Percentiles rank a stretch among this genome's conserved stretches.
phyloP scores from a whole-genome alignment of 2,797 vertebrate genomes.

The Catostomus latipinnis region DNA sequence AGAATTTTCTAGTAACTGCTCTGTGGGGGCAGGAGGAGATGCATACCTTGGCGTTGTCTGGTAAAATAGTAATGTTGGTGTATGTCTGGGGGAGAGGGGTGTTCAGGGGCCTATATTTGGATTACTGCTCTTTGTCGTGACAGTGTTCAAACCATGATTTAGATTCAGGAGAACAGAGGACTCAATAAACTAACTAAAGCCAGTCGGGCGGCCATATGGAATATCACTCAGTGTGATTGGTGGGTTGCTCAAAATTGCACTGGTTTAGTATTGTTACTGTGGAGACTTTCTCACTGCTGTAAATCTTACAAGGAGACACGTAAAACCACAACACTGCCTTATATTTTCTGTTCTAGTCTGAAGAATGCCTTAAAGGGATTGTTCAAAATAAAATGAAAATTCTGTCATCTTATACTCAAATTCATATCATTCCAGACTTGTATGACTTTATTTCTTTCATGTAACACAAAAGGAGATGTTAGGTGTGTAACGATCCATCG shows the following conservation, averaged over 20 bases:
- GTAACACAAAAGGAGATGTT: too few species aligned
- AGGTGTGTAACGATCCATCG: too few species aligned
- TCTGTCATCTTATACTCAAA: too few species aligned
- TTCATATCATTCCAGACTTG: too few species aligned
- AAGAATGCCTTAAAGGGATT: slow-evolving; percentile 37
- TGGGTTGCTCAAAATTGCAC: slow-evolving; percentile 28
- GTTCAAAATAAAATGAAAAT: too few species aligned
- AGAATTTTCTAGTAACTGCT: slow-evolving; percentile 54
- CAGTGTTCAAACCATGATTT: slow-evolving; percentile 48
- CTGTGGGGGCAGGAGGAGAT: slow-evolving; percentile 44
- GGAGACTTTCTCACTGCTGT: slow-evolving; percentile 44
- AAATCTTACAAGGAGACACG: slow-evolving; percentile 40
- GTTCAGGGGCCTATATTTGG: slow-evolving; percentile 54
- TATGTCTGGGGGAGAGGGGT: slow-evolving; percentile 18
- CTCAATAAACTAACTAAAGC: slow-evolving; percentile 43
- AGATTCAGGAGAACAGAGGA: slow-evolving; percentile 46
- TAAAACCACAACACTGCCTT: neutral
- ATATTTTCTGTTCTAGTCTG: slow-evolving; percentile 12
- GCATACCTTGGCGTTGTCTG: slow-evolving; percentile 59
- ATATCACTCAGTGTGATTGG: slow-evolving; percentile 48
- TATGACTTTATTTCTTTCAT: too few species aligned
- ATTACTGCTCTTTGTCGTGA: slow-evolving; percentile 45
- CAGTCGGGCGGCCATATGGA: slow-evolving; percentile 47
- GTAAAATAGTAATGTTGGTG: slow-evolving; percentile 53
- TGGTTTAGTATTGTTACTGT: slow-evolving; percentile 37